phyloP scores from a whole-genome alignment of 2,797 vertebrate species.

The Cossypha heuglini region DNA sequence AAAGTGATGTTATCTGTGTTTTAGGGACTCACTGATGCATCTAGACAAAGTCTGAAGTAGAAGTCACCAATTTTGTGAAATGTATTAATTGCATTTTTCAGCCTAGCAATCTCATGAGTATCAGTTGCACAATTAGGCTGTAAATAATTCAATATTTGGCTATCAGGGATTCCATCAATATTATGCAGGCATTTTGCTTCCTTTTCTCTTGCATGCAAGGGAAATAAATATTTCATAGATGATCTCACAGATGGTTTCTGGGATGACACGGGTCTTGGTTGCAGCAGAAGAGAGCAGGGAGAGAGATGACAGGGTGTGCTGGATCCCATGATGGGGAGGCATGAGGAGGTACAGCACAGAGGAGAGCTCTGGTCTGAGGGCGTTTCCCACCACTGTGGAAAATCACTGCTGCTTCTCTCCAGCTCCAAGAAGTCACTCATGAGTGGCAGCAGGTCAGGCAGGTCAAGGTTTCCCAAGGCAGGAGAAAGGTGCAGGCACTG shows the following conservation, averaged over 20 bases:
- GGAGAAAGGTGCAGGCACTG: accelerated
- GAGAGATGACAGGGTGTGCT: too few species aligned
- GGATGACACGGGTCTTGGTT: not conserved
- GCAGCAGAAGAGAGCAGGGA: not conserved
- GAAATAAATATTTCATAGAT: slow-evolving; percentile 37
- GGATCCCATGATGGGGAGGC: too few species aligned
- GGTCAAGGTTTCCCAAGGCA: not conserved
- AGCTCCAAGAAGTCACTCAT: not conserved
- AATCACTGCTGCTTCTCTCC: not conserved
- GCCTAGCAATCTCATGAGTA: not conserved
- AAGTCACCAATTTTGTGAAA: not conserved
- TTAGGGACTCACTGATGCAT: not conserved
- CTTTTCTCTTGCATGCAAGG: not conserved
- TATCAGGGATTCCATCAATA: slow-evolving; percentile 4
- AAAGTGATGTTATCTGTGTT: not conserved
- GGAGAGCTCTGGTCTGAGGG: not conserved
- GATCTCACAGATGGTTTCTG: not conserved
- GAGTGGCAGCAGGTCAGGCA: not conserved
- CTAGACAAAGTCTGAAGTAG: not conserved
- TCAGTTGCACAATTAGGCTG: not conserved
- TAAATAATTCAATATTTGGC: slow-evolving; percentile 47
- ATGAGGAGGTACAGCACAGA: too few species aligned
- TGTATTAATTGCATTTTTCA: not conserved
- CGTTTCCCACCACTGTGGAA: not conserved
- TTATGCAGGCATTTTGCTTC: not conserved